A percentile compares a stretch with the other conserved stretches of the same genome.
Evolutionary conservation across 2,888 invertebrate species (phyloP).

Genomic region (Pollenia angustigena): DNA sequence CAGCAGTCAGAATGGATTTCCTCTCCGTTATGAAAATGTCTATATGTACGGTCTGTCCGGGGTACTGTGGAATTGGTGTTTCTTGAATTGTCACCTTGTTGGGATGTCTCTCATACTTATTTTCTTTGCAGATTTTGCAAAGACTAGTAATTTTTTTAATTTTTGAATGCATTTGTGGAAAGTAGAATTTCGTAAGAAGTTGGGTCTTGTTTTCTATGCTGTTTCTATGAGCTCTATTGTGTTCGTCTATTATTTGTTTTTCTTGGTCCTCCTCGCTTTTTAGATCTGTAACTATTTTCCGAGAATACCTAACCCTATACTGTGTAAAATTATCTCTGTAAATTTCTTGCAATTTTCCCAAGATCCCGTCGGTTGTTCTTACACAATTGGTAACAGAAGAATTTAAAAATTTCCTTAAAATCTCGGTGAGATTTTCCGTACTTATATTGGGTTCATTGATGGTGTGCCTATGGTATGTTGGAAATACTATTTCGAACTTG

Average conservation of each 20-base stretch:
- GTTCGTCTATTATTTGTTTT: slow-evolving; percentile 29
- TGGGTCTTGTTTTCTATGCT: slow-evolving; percentile 41
- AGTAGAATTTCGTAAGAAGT: slow-evolving; percentile 45
- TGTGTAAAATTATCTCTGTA: slow-evolving; percentile 37
- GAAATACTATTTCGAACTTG: too few relatives aligned
- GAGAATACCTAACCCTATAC: background rate
- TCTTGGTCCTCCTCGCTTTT: slow-evolving; percentile 38
- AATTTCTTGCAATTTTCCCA: slow-evolving; percentile 57
- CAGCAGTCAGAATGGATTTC: slow-evolving; percentile 45
- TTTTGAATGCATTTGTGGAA: slow-evolving; percentile 37
- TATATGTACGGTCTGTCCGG: slow-evolving; percentile 40
- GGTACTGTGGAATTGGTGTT: slow-evolving; percentile 36
- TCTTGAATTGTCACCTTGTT: slow-evolving; percentile 11
- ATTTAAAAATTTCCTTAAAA: slow-evolving; percentile 50
- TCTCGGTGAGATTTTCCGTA: background rate
- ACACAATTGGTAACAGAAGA: slow-evolving; percentile 49
- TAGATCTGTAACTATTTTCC: background rate
- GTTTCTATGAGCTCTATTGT: slow-evolving; percentile 39
- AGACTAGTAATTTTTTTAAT: slow-evolving; percentile 15
- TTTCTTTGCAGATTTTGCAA: too few relatives aligned
- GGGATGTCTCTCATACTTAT: too few relatives aligned
- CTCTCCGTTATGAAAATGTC: slow-evolving; percentile 45
- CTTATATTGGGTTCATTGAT: slow-evolving; percentile 36
- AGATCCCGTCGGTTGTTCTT: slow-evolving; percentile 41
- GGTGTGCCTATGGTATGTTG: slow-evolving; percentile 14